Conservation (phyloP, 37 sponge, comb jelly and placozoan species). For the Eunapius fragilis region DNA sequence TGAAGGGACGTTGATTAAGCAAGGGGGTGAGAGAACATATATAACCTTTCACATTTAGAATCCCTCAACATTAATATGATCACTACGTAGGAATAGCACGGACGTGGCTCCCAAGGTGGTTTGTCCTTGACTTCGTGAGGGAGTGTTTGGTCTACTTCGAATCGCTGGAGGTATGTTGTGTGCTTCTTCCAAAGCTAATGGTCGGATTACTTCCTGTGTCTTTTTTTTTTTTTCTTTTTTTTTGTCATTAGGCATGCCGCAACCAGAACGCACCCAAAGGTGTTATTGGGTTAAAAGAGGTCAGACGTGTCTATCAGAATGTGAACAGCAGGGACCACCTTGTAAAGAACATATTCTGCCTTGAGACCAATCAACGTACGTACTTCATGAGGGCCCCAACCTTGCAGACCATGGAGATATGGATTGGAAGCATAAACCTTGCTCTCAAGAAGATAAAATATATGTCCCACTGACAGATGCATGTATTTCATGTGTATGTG, state of each 20-base stretch:
- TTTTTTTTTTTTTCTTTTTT: background rate
- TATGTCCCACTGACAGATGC: too few relatives aligned
- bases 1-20: constrained; percentile 68
- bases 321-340: constrained; percentile 57
- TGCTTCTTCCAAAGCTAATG: too few relatives aligned
- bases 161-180: constrained; percentile 54
- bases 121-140: constrained; percentile 76
- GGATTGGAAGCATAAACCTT: constrained; percentile 65
- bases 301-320: constrained; percentile 53
- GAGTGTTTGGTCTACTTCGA: constrained; percentile 82
- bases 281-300: constrained; percentile 61
- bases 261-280: constrained; percentile 62
- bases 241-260: constrained; percentile 36
- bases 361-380: constrained; percentile 57
- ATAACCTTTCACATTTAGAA: too few relatives aligned
- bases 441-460: background rate
- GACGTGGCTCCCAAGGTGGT: constrained; percentile 86
- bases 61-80: background rate
- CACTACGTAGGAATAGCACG: constrained; percentile 39
- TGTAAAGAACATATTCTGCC: constrained; percentile 56
- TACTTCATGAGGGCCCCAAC: constrained; percentile 72
- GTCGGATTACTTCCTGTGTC: too few relatives aligned
- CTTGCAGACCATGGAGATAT: constrained; percentile 60
- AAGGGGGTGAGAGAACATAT: constrained; percentile 84
- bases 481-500: too few relatives aligned